Evolutionary conservation across 2,113 vertebrate genomes (phyloP), one percentile per base, ranked within the genome.

Genomic region (Prinia subflava): DNA sequence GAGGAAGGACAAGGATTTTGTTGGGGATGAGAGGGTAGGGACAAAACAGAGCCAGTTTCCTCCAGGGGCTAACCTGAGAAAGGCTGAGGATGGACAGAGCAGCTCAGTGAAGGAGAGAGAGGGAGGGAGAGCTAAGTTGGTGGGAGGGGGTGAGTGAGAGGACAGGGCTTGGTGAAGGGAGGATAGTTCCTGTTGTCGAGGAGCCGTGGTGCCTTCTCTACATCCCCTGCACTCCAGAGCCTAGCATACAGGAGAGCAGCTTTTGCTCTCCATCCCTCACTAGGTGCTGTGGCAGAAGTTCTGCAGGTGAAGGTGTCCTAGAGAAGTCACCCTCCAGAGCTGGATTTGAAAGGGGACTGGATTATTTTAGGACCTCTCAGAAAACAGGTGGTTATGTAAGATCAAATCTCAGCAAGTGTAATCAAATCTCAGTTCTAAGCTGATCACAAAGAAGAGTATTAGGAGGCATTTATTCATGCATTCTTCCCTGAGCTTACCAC

Each of bases 361-460:
- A 81, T 87, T 94, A 95, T 87, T 92, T 94, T 78, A 60, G 84
- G 83, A 81, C 77, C 49, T 89, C 69, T 92, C 41, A 87, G 92
- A 92, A 90, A 95, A 59, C 56, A 81, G n/a, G 69, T 96, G 91
- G 81, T 94, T 97, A 94, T 68, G 27, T 89, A 94, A 96, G 93
- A 84, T 76, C 84, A 87, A 41, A 86, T 83, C 90, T 95, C 83
- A 80, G n/a, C 68, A 88, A 86, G 71, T 95, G 92, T 88, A 86
- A 93, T 91, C 87, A 94, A 93, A 95, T 95, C 89, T 94, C 83
- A 92, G 25, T 62, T 87, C 53, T 97, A 96, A 96, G 87, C 85
- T 91, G 94, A 83, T 95, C 87, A 73, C 35, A 55, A 82, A 53
- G 31, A 39, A 92, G 90, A 73, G 90, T 79, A 93, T 95, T 95